Conservation (phyloP, 2,888 invertebrate genomes). For the Volucella inanis region DNA sequence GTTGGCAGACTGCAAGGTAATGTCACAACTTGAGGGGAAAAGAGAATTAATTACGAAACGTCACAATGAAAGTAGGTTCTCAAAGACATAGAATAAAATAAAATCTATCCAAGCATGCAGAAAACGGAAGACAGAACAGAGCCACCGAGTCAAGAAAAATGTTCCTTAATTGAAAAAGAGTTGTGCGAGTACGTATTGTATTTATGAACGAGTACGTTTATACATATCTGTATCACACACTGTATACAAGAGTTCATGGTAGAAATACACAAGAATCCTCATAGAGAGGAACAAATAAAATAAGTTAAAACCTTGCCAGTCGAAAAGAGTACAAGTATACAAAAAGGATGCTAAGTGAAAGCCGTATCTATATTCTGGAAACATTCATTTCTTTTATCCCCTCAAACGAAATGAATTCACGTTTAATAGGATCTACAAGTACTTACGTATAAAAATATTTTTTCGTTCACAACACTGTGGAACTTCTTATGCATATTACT, state of each 20-base stretch:
- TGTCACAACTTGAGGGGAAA: slow-evolving; percentile 36
- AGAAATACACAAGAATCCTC: slow-evolving; percentile 17
- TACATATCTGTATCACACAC: too few relatives aligned
- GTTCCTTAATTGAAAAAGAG: slow-evolving; percentile 45
- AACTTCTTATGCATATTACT: too few relatives aligned
- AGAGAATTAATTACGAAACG: slow-evolving; percentile 66
- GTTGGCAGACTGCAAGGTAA: slow-evolving; percentile 50
- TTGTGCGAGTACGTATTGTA: neutral
- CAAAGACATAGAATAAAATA: neutral
- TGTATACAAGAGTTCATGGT: too few relatives aligned
- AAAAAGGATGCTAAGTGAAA: slow-evolving; percentile 4
- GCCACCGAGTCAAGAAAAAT: slow-evolving; percentile 14
- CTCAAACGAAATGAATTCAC: slow-evolving; percentile 26
- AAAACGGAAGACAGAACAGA: too few relatives aligned
- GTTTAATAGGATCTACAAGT: slow-evolving; percentile 23
- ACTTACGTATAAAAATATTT: too few relatives aligned
- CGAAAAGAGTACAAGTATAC: neutral
- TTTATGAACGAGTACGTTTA: too few relatives aligned
- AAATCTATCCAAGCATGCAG: neutral
- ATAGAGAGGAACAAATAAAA: slow-evolving; percentile 15
- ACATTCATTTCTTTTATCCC: slow-evolving; percentile 31
- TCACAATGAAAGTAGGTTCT: slow-evolving; percentile 42
- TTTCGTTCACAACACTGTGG: too few relatives aligned
- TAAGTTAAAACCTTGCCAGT: slow-evolving; percentile 12
- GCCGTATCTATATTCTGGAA: slow-evolving; percentile 20